These are phyloP conservation scores for Daboia siamensis DNA, from an alignment of 2,113 vertebrate genomes.

Conservation along the genomic window DNA sequence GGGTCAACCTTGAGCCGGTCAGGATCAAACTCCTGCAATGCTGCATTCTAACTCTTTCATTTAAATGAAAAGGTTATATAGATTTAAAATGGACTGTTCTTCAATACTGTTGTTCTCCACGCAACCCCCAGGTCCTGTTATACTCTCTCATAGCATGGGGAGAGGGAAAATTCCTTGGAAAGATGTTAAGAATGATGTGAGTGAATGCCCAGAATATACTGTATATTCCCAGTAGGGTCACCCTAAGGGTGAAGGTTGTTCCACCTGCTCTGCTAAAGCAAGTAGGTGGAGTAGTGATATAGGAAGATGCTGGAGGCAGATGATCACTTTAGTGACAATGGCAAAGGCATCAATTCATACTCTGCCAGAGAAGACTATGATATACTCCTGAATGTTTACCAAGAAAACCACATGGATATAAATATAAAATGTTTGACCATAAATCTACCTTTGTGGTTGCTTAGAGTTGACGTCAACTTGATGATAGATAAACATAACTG, in stretches of 20 bases:
- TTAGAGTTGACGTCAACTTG: background rate
- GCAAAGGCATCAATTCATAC: background rate
- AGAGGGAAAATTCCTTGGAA: background rate
- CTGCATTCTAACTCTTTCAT: no score
- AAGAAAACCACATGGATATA: background rate
- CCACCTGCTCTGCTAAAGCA: background rate
- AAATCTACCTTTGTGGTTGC: background rate
- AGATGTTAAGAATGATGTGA: background rate
- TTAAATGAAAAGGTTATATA: background rate
- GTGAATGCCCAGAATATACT: background rate
- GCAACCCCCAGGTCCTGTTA: background rate
- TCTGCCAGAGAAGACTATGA: background rate
- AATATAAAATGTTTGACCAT: background rate
- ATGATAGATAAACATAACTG: background rate
- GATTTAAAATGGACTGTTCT: background rate
- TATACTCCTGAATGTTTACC: background rate
- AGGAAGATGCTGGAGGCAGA: background rate
- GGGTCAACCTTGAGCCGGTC: no score
- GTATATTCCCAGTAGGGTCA: background rate
- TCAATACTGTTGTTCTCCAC: background rate
- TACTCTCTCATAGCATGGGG: background rate
- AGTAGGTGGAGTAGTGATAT: background rate
- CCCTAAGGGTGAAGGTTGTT: background rate
- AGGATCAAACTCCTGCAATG: no score
- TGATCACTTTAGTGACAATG: background rate